These are phyloP conservation scores for Yponomeuta sedellus DNA, from an alignment of 2,888 invertebrate species.

Conservation along the genomic window DNA sequence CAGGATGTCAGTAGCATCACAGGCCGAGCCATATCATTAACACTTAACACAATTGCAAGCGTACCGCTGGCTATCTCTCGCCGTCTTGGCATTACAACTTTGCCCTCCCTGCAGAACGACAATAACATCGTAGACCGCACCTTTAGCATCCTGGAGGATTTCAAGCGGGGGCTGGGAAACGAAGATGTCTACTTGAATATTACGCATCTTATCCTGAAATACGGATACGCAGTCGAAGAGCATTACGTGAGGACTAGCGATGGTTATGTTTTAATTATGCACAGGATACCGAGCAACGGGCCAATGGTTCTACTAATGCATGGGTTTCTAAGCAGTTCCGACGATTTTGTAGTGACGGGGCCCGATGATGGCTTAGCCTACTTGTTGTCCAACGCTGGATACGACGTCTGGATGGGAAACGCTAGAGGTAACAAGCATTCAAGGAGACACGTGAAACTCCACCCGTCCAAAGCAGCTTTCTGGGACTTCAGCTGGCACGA, in stretches of 20 bases:
- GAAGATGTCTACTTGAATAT: slow-evolving; percentile 42
- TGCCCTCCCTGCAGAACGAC: slow-evolving; percentile 28
- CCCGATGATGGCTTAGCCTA: slow-evolving; percentile 49
- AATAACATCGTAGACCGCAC: slow-evolving; percentile 31
- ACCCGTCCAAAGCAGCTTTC: slow-evolving; percentile 57
- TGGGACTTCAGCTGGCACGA: slow-evolving; percentile 89
- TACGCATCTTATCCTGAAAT: slow-evolving; percentile 38
- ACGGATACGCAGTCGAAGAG: slow-evolving; percentile 41
- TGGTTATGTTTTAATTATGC: slow-evolving; percentile 42
- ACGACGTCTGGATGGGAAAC: slow-evolving; percentile 88
- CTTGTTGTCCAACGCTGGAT: slow-evolving; percentile 76
- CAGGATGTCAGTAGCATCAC: slow-evolving; percentile 21
- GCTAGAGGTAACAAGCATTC: slow-evolving; percentile 84
- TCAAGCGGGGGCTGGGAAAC: slow-evolving; percentile 32
- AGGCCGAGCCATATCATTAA: slow-evolving; percentile 27
- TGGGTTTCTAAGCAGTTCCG: slow-evolving; percentile 49
- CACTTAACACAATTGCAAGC: slow-evolving; percentile 26
- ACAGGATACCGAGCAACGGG: slow-evolving; percentile 46
- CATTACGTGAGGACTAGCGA: slow-evolving; percentile 45
- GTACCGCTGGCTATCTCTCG: slow-evolving; percentile 32
- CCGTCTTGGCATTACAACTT: slow-evolving; percentile 25
- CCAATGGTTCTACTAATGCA: slow-evolving; percentile 53
- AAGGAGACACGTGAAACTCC: slow-evolving; percentile 61
- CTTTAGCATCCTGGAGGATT: slow-evolving; percentile 32
- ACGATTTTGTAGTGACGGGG: slow-evolving; percentile 51